Conservation (phyloP, 2,797 vertebrate genomes). For the Anas bahamensis region DNA sequence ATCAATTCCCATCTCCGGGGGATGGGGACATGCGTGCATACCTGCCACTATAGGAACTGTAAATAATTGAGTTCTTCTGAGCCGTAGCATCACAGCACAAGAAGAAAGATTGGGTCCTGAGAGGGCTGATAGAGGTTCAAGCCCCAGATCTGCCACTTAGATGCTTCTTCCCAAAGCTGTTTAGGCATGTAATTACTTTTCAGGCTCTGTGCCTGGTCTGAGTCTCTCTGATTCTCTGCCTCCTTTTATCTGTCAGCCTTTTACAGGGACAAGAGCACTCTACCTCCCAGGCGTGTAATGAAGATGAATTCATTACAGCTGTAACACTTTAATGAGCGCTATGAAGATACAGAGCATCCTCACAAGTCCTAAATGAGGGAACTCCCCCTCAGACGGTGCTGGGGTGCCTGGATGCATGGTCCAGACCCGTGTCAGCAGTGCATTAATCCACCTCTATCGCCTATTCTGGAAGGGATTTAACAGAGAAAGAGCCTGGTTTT, state of each 20-base stretch:
- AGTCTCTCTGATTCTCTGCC: conserved; percentile 39
- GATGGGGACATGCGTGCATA: background rate
- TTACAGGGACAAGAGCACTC: conserved; percentile 46
- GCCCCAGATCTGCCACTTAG: conserved; percentile 69
- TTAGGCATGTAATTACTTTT: conserved; percentile 71
- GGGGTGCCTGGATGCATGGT: background rate
- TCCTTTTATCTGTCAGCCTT: conserved; percentile 64
- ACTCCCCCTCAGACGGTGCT: background rate
- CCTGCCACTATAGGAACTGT: conserved; percentile 10
- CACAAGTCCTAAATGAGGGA: conserved; percentile 49
- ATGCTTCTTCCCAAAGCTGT: conserved; percentile 58
- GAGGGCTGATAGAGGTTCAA: conserved; percentile 67
- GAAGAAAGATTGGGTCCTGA: conserved; percentile 59
- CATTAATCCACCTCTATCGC: background rate
- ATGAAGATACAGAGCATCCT: conserved; percentile 45
- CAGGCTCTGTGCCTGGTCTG: conserved; percentile 50
- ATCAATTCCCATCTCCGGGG: background rate
- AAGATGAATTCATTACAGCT: conserved; percentile 68
- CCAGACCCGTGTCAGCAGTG: background rate
- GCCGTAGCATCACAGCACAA: background rate
- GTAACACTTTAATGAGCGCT: conserved; percentile 53
- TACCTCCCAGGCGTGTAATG: conserved; percentile 57
- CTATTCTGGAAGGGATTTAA: conserved; percentile 19
- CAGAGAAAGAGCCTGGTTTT: background rate
- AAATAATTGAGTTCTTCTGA: conserved; percentile 62